Evolutionary conservation across 2,888 invertebrate species (phyloP), one percentile per base, ranked within the genome.

Genomic region (Sturmia bella): DNA sequence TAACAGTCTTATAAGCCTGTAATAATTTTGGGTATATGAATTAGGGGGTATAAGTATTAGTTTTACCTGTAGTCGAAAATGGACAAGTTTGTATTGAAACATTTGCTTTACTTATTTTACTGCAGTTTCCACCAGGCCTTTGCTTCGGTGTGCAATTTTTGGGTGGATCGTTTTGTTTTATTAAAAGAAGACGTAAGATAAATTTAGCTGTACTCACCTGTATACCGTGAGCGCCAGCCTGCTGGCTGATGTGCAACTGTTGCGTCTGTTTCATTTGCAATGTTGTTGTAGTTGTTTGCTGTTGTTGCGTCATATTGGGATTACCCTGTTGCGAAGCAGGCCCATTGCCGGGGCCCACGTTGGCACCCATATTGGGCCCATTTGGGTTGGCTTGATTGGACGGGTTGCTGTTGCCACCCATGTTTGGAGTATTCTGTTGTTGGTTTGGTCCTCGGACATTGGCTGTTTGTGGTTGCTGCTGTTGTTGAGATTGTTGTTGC

Each of bases 221-320:
- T 86, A 96, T 94, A 87, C 95, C 95, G 89, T 95, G 95, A 66
- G 94, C 94, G 61, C 95, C 93, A 83, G 94, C 94, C 76, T 95
- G 95, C 89, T 97, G 97, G 85, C 93, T 94, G 86, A 97, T 95
- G 90, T 97, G 97, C 90, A 97, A 91, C 90, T 97, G 96, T 90
- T 96, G 96, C 73, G 96, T 95, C 90, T 97, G 97, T 88, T 95
- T 95, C 92, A 97, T 96, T 91, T 97, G 96, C 85, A 96, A 91
- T 45, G 93, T 93, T 39, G 94, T 91, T 11, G 93, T 92, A 41
- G 88, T 87, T 59, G 89, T 85, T 75, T 89, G 88, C 5, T 87
- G 87, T 3, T 87, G 88, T 6, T 87, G 87, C 4, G 78, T 39
- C 80, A 86, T 85, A 70, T 85, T 85, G 1, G 84, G 85, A 64